Conservation (phyloP, 92 coral and sea anemone species). For the Virgularia gustaviana region DNA sequence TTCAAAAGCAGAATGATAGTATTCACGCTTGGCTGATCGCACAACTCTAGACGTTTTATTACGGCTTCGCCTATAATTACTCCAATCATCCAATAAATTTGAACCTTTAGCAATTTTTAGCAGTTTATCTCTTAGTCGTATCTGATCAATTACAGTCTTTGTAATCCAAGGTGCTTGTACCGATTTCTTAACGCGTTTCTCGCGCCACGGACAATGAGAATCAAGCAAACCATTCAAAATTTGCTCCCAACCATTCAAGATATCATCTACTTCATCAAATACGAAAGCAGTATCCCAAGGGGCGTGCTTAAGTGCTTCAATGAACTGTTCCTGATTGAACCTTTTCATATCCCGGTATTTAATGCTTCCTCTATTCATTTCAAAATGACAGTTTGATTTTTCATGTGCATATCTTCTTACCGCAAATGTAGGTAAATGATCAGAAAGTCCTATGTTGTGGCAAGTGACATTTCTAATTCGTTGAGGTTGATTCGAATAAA, state of each 20-base stretch:
- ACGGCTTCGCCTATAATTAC: not conserved
- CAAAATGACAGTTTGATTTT: not conserved
- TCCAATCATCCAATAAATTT: slow-evolving; percentile 23
- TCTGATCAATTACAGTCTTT: slow-evolving; percentile 40
- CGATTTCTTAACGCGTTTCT: slow-evolving; percentile 51
- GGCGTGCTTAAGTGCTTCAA: slow-evolving; percentile 28
- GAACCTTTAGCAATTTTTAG: slow-evolving; percentile 30
- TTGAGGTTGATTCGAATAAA: slow-evolving; percentile 45
- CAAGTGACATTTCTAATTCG: slow-evolving; percentile 28
- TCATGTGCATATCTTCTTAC: slow-evolving; percentile 38
- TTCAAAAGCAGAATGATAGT: slow-evolving; percentile 4
- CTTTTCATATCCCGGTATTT: slow-evolving; percentile 12
- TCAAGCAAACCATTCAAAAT: slow-evolving; percentile 49
- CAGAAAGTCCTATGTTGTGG: slow-evolving; percentile 49
- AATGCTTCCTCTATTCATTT: not conserved
- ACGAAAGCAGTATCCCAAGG: slow-evolving; percentile 69
- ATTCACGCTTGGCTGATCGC: not conserved
- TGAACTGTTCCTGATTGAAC: slow-evolving; percentile 43
- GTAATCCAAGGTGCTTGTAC: slow-evolving; percentile 75
- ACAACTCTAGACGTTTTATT: not conserved
- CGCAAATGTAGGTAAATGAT: slow-evolving; percentile 57
- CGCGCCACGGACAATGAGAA: slow-evolving; percentile 72
- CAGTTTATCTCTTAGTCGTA: slow-evolving; percentile 30
- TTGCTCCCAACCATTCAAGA: slow-evolving; percentile 53
- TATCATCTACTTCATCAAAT: slow-evolving; percentile 63